phyloP scores from a whole-genome alignment of 2,888 invertebrate genomes.

The Barypeithes pellucidus region DNA sequence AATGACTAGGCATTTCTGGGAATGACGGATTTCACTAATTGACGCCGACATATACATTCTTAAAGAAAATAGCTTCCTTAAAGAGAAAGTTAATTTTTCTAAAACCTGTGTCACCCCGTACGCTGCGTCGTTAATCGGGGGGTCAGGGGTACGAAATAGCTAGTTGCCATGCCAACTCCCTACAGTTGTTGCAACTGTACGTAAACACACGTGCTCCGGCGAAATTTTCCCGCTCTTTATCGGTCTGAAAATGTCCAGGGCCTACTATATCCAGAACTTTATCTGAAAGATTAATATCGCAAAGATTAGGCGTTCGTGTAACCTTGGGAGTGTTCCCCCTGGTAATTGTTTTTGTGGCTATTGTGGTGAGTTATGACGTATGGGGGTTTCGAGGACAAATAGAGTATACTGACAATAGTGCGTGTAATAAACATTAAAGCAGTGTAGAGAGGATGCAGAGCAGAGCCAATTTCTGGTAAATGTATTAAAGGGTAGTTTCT shows the following conservation, averaged over 20 bases:
- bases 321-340: conserved; percentile 26
- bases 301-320: conserved; percentile 15
- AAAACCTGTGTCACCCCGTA: conserved; percentile 34
- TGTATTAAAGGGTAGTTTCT: background rate
- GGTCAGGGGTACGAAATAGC: conserved; percentile 42
- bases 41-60: background rate
- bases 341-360: conserved; percentile 30
- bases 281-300: conserved; percentile 40
- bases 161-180: conserved; percentile 57
- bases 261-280: conserved; percentile 44
- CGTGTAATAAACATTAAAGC: background rate
- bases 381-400: conserved; percentile 9
- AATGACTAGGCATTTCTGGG: too few species aligned
- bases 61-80: background rate
- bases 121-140: conserved; percentile 34
- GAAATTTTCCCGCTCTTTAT: conserved; percentile 25
- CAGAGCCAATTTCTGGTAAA: background rate
- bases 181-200: conserved; percentile 49
- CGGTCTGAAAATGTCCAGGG: conserved; percentile 26
- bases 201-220: conserved; percentile 52
- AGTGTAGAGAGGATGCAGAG: background rate
- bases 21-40: too few species aligned
- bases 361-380: conserved; percentile 22
- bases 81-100: conserved; percentile 17
- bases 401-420: conserved; percentile 8